These are phyloP conservation scores for Peribatodes rhomboidaria DNA, from an alignment of 2,888 invertebrate species.

Conservation along the genomic window DNA sequence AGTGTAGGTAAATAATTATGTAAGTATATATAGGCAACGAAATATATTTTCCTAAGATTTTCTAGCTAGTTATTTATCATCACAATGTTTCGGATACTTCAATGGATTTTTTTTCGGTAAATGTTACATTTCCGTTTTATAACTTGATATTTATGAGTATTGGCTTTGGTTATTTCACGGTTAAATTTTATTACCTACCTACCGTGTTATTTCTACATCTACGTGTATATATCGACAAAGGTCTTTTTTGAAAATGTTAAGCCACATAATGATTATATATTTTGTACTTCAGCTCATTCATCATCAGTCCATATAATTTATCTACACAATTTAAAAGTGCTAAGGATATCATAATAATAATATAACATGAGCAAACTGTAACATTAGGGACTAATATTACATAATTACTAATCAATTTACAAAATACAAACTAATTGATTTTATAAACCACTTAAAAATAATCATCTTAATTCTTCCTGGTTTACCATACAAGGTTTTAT, in stretches of 20 bases:
- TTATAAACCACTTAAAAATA: constrained; percentile 46
- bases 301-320: constrained; percentile 26
- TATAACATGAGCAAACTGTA: constrained; percentile 36
- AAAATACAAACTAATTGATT: constrained; percentile 36
- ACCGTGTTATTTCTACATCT: constrained; percentile 34
- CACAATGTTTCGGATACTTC: neutral
- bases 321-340: constrained; percentile 21
- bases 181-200: constrained; percentile 71
- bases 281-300: constrained; percentile 38
- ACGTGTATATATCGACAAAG: constrained; percentile 9
- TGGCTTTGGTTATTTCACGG: constrained; percentile 76
- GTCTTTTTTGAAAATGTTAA: constrained; percentile 5
- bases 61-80: neutral
- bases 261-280: constrained; percentile 12
- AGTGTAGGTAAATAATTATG: neutral
- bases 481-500: neutral
- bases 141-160: constrained; percentile 71
- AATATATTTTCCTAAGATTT: neutral
- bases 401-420: constrained; percentile 19
- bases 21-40: neutral
- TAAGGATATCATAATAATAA: constrained; percentile 17
- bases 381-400: constrained; percentile 8
- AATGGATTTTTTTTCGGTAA: constrained; percentile 34
- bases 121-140: constrained; percentile 53
- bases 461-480: neutral